Conservation (phyloP, 2,888 invertebrate genomes). For the Andrena haemorrhoa region DNA sequence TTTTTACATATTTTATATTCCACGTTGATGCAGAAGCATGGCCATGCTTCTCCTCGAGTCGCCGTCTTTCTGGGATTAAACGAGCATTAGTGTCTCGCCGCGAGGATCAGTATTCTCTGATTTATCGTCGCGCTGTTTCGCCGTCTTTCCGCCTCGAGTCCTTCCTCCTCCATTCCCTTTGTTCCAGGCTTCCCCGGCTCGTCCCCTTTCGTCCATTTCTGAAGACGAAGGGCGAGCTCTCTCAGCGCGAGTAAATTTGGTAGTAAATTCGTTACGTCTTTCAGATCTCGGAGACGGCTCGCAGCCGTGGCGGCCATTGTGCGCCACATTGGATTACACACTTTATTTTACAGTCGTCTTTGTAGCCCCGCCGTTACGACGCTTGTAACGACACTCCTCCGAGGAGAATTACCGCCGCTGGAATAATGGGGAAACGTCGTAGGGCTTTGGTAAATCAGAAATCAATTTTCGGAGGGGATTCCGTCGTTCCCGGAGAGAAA, state of each 20-base stretch:
- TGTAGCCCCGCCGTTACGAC: constrained; percentile 27
- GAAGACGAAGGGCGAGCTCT: background rate
- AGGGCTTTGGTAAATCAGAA: constrained; percentile 17
- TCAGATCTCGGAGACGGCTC: constrained; percentile 15
- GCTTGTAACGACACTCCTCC: constrained; percentile 5
- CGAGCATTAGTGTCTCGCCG: constrained; percentile 61
- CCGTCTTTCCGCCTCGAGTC: background rate
- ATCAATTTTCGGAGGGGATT: constrained; percentile 18
- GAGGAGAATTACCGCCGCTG: background rate
- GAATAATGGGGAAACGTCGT: constrained; percentile 19
- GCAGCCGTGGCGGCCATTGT: constrained; percentile 16
- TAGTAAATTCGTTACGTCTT: constrained; percentile 45
- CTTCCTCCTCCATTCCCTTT: background rate
- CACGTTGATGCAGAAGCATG: constrained; percentile 41
- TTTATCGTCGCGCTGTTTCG: constrained; percentile 56
- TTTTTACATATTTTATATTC: constrained; percentile 71
- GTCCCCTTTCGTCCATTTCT: background rate
- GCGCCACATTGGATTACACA: constrained; percentile 33
- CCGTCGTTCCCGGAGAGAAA: constrained; percentile 4
- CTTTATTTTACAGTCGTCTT: constrained; percentile 41
- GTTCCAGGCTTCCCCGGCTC: background rate
- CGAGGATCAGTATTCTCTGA: constrained; percentile 58
- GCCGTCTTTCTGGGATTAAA: constrained; percentile 61
- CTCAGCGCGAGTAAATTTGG: constrained; percentile 34
- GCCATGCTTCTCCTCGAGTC: constrained; percentile 31